Evolutionary conservation across 2,113 vertebrate species (phyloP).

Genomic region (Gambusia holbrooki): DNA sequence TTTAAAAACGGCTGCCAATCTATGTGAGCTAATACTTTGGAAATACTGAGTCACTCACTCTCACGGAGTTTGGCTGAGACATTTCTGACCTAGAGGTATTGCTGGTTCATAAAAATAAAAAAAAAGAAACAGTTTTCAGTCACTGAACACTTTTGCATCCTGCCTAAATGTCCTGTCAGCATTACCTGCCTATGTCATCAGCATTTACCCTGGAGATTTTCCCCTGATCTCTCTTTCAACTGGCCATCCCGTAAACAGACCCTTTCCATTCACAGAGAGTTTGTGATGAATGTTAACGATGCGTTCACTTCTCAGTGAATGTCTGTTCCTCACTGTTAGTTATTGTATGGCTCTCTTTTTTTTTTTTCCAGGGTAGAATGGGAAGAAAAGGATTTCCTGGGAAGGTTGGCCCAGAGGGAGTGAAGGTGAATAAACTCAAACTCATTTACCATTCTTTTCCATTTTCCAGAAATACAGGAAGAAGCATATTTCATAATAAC

Average conservation of each 20-base stretch:
- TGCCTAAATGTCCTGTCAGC: slow-evolving; percentile 39
- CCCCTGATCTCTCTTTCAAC: slow-evolving; percentile 7
- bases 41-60: slow-evolving; percentile 50
- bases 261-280: background rate
- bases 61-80: slow-evolving; percentile 41
- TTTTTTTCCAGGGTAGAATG: slow-evolving; percentile 84
- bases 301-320: slow-evolving; percentile 1
- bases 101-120: slow-evolving; percentile 44
- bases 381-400: slow-evolving; percentile 92
- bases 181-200: slow-evolving; percentile 38
- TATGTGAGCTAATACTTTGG: slow-evolving; percentile 36
- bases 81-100: slow-evolving; percentile 45
- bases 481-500: slow-evolving; percentile 2
- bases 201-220: background rate
- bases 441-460: background rate
- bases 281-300: slow-evolving; percentile 29
- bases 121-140: slow-evolving; percentile 26
- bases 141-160: slow-evolving; percentile 25
- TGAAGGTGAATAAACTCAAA: slow-evolving; percentile 83
- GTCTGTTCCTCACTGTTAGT: slow-evolving; percentile 11
- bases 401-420: slow-evolving; percentile 85
- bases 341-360: slow-evolving; percentile 12
- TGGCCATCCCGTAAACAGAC: slow-evolving; percentile 28
- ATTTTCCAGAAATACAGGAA: background rate
- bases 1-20: slow-evolving; percentile 29